Conservation (phyloP, 2,113 vertebrate species). For the Anguilla rostrata region DNA sequence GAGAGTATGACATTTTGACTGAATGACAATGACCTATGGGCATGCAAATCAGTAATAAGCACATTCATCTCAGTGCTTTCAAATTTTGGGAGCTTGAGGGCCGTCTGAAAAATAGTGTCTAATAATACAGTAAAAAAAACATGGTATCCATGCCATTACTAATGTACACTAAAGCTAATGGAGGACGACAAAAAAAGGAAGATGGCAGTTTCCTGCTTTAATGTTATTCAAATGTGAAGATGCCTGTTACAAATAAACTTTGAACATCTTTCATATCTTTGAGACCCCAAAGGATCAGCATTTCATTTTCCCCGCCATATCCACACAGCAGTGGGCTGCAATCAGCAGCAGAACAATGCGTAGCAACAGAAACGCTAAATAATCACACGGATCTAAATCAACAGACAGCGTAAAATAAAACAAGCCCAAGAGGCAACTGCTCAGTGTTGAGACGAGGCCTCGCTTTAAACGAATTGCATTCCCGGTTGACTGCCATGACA, state of each 20-base stretch:
- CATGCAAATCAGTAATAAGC: background rate
- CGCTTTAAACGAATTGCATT: background rate
- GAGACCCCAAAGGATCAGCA: background rate
- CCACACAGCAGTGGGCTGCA: too few species aligned
- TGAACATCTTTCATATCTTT: background rate
- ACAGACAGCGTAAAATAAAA: background rate
- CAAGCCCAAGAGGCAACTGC: background rate
- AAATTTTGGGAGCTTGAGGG: background rate
- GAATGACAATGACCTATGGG: background rate
- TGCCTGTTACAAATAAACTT: background rate
- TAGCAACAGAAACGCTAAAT: background rate
- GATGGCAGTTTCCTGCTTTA: background rate
- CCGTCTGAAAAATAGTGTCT: too few species aligned
- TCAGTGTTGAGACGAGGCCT: background rate
- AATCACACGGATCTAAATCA: background rate
- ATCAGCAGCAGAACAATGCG: background rate
- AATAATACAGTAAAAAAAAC: too few species aligned
- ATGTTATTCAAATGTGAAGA: background rate
- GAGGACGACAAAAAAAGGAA: background rate
- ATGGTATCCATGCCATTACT: background rate
- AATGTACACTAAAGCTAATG: background rate
- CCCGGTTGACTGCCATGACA: background rate
- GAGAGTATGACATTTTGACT: background rate
- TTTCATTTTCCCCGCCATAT: background rate
- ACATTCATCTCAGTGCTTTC: background rate